Conservation (phyloP, 2,888 invertebrate genomes). For the Ametastegia equiseti region DNA sequence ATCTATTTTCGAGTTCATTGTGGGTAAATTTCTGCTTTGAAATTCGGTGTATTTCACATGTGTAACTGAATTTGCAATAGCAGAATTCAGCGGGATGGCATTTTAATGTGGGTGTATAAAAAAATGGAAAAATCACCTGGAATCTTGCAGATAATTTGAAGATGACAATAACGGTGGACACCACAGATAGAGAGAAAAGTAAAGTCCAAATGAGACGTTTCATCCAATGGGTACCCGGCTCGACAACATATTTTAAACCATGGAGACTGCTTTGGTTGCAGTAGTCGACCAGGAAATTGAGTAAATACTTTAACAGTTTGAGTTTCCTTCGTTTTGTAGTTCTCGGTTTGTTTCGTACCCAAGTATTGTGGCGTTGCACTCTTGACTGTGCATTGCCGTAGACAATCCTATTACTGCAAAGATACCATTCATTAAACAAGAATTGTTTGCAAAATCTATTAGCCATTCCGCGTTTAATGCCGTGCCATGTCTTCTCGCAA, state of each 20-base stretch:
- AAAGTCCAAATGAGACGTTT: slow-evolving; percentile 63
- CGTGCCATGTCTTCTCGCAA: too few relatives aligned
- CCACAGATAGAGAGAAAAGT: slow-evolving; percentile 58
- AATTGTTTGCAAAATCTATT: not conserved
- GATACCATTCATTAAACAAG: not conserved
- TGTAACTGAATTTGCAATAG: too few relatives aligned
- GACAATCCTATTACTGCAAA: not conserved
- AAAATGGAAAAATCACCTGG: slow-evolving; percentile 52
- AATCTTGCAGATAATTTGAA: slow-evolving; percentile 50
- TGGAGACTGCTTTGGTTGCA: slow-evolving; percentile 54
- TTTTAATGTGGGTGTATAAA: not conserved
- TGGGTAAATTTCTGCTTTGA: too few relatives aligned
- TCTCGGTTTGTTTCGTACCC: not conserved
- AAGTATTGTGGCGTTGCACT: not conserved
- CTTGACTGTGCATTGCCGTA: not conserved
- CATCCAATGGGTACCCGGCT: slow-evolving; percentile 53
- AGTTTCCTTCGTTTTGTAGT: not conserved
- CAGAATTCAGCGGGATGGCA: not conserved
- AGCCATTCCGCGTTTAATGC: not conserved
- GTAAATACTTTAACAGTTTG: slow-evolving; percentile 17
- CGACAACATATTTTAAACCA: slow-evolving; percentile 56
- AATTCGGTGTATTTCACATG: too few relatives aligned
- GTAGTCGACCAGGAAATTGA: slow-evolving; percentile 51
- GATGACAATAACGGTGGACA: slow-evolving; percentile 56
- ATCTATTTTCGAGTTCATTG: too few relatives aligned